phyloP scores from a whole-genome alignment of 2,888 invertebrate genomes.

The Cerceris rybyensis region DNA sequence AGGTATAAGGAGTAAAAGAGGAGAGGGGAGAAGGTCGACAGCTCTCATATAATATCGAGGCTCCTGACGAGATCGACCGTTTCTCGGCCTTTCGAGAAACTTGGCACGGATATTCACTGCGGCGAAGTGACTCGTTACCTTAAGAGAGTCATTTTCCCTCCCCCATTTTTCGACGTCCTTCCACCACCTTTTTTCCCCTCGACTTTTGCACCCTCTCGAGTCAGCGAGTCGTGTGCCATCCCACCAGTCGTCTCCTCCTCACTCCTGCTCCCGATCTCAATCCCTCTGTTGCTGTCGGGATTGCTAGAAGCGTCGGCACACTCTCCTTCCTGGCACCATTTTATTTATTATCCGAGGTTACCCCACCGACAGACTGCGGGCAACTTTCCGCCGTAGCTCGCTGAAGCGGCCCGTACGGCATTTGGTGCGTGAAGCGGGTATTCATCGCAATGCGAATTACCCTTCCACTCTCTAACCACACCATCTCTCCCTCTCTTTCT shows the following conservation, averaged over 20 bases:
- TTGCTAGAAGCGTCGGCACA: slow-evolving; percentile 39
- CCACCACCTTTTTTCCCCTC: slow-evolving; percentile 38
- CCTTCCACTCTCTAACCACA: slow-evolving; percentile 1
- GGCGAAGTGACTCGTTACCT: slow-evolving; percentile 71
- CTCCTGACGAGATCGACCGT: slow-evolving; percentile 42
- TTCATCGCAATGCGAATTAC: slow-evolving; percentile 63
- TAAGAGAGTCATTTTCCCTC: slow-evolving; percentile 67
- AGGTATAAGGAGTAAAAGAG: not conserved
- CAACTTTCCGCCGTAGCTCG: slow-evolving; percentile 57
- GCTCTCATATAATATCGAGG: slow-evolving; percentile 38
- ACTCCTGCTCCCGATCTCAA: slow-evolving; percentile 5
- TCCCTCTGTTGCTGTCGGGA: not conserved
- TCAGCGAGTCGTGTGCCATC: slow-evolving; percentile 49
- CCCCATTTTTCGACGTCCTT: slow-evolving; percentile 20
- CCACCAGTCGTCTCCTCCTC: slow-evolving; percentile 1
- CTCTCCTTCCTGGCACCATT: slow-evolving; percentile 54
- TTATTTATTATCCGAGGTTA: slow-evolving; percentile 72
- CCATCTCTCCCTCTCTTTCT: slow-evolving; percentile 1
- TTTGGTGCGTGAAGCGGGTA: slow-evolving; percentile 74
- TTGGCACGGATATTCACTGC: slow-evolving; percentile 52
- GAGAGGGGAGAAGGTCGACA: not conserved
- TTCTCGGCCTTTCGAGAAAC: slow-evolving; percentile 34
- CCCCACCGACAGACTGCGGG: slow-evolving; percentile 50
- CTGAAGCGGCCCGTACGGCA: slow-evolving; percentile 58
- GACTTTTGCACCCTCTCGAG: slow-evolving; percentile 62